Evolutionary conservation across 1,140 invertebrate species (phyloP), one percentile per base, ranked within the genome.

Genomic region (Monomorium pharaonis): DNA sequence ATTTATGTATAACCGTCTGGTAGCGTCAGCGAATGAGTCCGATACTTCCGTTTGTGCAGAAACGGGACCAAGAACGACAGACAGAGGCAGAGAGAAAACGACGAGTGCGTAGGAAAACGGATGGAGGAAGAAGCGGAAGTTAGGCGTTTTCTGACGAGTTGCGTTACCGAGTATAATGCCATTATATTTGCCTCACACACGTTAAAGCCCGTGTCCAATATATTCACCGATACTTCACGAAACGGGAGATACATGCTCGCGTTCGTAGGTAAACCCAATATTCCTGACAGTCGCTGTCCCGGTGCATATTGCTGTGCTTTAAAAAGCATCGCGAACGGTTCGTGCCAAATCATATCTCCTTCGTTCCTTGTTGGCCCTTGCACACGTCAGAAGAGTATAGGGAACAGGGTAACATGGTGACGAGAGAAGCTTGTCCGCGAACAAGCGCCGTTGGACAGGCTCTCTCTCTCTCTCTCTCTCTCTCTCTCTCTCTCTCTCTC

Each of bases 271-370:
- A 88, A 86, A 88, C 65, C 54, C 85, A 84, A 86, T 88, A 88
- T 88, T 85, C 54, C 78, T 88, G 85, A 87, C 78, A 78, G 65
- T 65, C 51, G 69, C 63, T 87, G 85, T 88, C 72, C 78, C 60
- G 54, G 63, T 78, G 58, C 54, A 56, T 81, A 86, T 83, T 67
- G 60, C 74, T n/a, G 42, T 47, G 84, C 84, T 86, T 60, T 86
- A 86, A 87, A 85, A 87, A 86, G 75, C 83, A 86, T 87, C 54
- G 70, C 63, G 47, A 60, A 44, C 63, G 42, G 65, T 42, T n/a
- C 21, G 63, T 56, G 33, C 78, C 67, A 77, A 84, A 84, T 84
- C 81, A 30, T 84, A 84, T 84, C 81, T 84, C 72, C 58, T 49
- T 62, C 44, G 3, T 77, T 84, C 72, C 81, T 84, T 63, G 81